Evolutionary conservation across 2,888 invertebrate genomes (phyloP).

Genomic region (Hemistola chrysoprasaria): DNA sequence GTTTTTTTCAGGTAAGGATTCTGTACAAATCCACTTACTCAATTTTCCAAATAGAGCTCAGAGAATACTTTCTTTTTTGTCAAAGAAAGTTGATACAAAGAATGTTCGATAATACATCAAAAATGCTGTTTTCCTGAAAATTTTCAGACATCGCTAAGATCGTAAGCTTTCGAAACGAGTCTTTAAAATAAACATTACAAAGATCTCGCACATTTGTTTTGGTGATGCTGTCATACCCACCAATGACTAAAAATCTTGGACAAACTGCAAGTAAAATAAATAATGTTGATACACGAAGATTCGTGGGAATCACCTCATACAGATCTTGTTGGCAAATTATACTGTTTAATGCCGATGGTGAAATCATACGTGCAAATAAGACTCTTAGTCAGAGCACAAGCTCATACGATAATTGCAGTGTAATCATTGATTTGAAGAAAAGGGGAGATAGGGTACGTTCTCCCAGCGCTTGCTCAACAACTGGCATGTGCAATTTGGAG

Average conservation of each 20-base stretch:
- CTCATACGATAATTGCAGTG: constrained; percentile 14
- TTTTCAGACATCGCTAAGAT: neutral
- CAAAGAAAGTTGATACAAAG: no score
- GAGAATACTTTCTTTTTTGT: no score
- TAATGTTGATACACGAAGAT: constrained; percentile 17
- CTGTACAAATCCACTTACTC: constrained; percentile 5
- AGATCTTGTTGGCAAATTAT: constrained; percentile 14
- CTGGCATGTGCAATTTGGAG: no score
- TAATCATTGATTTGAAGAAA: no score
- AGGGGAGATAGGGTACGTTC: no score
- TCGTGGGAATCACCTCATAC: constrained; percentile 25
- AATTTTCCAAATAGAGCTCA: constrained; percentile 19
- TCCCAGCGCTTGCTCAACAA: no score
- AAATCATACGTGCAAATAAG: constrained; percentile 33
- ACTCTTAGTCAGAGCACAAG: constrained; percentile 19
- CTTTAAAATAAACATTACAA: constrained; percentile 24
- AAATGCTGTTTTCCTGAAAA: constrained; percentile 4
- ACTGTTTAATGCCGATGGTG: constrained; percentile 20
- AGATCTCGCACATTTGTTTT: constrained; percentile 9
- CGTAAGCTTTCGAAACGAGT: constrained; percentile 3
- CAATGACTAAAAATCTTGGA: constrained; percentile 16
- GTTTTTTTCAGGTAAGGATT: constrained; percentile 32
- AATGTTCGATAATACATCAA: constrained; percentile 1
- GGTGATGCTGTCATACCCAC: constrained; percentile 13
- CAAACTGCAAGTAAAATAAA: constrained; percentile 19